phyloP scores from a whole-genome alignment of 2,113 vertebrate genomes.

The Coptodon bakossiorum region DNA sequence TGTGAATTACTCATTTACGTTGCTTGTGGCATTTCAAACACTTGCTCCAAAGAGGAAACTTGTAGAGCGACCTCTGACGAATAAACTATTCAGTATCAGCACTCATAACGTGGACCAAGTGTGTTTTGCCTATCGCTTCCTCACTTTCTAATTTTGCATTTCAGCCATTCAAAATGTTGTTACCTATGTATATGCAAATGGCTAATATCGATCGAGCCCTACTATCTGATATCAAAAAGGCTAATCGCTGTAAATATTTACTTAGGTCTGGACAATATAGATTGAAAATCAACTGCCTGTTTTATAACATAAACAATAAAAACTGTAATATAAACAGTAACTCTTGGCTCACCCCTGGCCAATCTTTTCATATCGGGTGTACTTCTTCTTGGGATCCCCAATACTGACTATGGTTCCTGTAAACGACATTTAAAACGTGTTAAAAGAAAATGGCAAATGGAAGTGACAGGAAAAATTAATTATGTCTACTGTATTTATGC shows the following conservation, averaged over 20 bases:
- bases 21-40: neutral
- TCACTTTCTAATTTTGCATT: neutral
- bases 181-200: neutral
- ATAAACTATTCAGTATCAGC: neutral
- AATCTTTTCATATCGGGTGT: conserved; percentile 95
- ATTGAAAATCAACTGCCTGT: neutral
- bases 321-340: neutral
- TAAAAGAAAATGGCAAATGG: neutral
- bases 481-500: neutral
- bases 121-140: neutral
- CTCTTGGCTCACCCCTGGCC: conserved; percentile 86
- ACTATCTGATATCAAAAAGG: neutral
- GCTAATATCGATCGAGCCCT: accelerated
- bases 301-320: neutral
- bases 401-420: conserved; percentile 94
- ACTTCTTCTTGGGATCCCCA: conserved; percentile 98
- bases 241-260: neutral
- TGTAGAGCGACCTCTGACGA: neutral
- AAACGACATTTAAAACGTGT: neutral
- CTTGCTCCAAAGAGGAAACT: neutral
- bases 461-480: neutral
- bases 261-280: accelerated
- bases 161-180: neutral
- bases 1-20: neutral
- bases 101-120: neutral